Conservation (phyloP, 1,140 invertebrate genomes). For the Aphelinus certus region DNA sequence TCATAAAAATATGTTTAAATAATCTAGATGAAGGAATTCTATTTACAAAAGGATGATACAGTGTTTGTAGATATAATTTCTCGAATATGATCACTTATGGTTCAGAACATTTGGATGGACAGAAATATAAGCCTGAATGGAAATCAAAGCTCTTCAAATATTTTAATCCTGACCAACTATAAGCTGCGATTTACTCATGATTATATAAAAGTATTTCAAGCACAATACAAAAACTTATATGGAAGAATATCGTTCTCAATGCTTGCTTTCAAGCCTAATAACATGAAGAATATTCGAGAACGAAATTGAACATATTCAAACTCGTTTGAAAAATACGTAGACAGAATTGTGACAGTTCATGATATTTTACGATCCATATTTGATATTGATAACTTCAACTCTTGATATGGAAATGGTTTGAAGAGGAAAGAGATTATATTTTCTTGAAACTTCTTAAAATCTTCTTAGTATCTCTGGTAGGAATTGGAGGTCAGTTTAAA, state of each 20-base stretch:
- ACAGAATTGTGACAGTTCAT: no score
- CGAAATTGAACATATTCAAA: no score
- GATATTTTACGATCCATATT: no score
- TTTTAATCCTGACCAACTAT: constrained; percentile 12
- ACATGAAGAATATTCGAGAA: no score
- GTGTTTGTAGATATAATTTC: constrained; percentile 11
- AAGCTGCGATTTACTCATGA: constrained; percentile 20
- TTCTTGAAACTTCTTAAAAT: no score
- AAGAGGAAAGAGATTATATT: no score
- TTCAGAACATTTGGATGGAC: constrained; percentile 10
- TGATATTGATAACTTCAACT: no score
- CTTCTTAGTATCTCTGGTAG: no score
- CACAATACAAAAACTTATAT: constrained; percentile 19
- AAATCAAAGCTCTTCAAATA: constrained; percentile 19
- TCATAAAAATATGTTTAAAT: constrained; percentile 39
- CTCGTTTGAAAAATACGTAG: no score
- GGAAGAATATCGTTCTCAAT: background rate
- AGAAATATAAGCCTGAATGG: constrained; percentile 28
- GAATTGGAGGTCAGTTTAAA: no score
- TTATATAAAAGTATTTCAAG: constrained; percentile 17
- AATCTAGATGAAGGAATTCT: constrained; percentile 26
- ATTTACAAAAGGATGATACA: constrained; percentile 30
- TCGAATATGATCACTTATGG: constrained; percentile 3
- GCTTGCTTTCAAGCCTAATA: no score
- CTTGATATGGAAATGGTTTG: no score